Evolutionary conservation across 2,888 invertebrate genomes (phyloP).

Genomic region (Agrilus cyanescens): DNA sequence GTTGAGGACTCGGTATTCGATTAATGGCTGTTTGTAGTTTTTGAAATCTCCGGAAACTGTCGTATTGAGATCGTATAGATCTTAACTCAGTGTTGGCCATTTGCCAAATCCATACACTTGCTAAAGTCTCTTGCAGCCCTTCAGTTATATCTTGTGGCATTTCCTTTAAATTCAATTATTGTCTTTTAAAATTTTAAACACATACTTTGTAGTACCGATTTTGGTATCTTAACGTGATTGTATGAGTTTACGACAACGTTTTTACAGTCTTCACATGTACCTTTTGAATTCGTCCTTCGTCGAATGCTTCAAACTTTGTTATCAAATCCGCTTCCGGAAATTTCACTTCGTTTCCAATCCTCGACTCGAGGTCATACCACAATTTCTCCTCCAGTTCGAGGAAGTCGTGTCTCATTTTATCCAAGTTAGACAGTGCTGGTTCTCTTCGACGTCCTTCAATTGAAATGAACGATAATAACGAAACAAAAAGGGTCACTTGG

Average conservation of each 20-base stretch:
- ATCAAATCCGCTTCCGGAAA: conserved; percentile 45
- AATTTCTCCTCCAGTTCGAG: conserved; percentile 44
- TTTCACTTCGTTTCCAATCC: conserved; percentile 13
- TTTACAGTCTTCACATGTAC: conserved; percentile 18
- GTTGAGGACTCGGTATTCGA: conserved; percentile 33
- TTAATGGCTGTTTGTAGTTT: conserved; percentile 28
- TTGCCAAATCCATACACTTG: conserved; percentile 52
- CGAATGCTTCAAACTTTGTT: conserved; percentile 44
- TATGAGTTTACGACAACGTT: background rate
- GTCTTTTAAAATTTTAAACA: background rate
- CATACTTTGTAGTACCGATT: no score
- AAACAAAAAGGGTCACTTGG: no score
- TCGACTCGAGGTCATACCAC: conserved; percentile 24
- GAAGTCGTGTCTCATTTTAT: conserved; percentile 47
- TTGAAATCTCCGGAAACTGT: conserved; percentile 52
- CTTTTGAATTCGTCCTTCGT: conserved; percentile 37
- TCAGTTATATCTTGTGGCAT: conserved; percentile 22
- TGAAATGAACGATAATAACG: no score
- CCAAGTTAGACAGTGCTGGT: conserved; percentile 32
- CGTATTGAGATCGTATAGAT: conserved; percentile 53
- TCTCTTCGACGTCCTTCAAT: background rate
- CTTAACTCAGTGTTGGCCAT: conserved; percentile 48
- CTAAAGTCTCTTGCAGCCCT: conserved; percentile 21
- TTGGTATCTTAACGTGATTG: no score
- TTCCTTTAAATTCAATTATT: conserved; percentile 13